Percentiles rank a stretch among this genome's conserved stretches.
These are phyloP conservation scores for Elephas maximus DNA, from an alignment of 2,113 vertebrate species.

Conservation along the genomic window DNA sequence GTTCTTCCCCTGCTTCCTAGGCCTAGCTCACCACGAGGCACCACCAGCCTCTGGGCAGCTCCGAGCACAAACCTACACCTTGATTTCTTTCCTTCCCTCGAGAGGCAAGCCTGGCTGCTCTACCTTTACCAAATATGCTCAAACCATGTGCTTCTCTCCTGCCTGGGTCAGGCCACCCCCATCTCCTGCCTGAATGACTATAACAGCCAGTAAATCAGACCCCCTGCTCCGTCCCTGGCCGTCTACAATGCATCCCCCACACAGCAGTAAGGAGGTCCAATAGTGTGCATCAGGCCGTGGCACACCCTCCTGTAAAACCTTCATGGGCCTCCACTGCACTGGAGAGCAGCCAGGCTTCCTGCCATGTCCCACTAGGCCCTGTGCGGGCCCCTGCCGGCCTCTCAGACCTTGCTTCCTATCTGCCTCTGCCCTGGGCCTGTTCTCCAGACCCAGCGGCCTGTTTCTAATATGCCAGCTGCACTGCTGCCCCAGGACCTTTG, in stretches of 20 bases:
- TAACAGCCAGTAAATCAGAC: accelerated
- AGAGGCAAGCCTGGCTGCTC: neutral
- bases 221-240: accelerated
- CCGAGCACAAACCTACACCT: neutral
- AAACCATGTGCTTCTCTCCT: neutral
- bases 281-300: accelerated
- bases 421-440: too few relatives aligned
- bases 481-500: conserved; percentile 28
- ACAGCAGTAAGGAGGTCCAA: neutral
- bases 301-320: neutral
- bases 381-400: neutral
- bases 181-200: accelerated
- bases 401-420: neutral
- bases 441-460: neutral
- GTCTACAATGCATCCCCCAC: accelerated
- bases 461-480: accelerated
- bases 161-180: neutral
- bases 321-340: neutral
- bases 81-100: neutral
- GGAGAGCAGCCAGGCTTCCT: neutral
- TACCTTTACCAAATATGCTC: neutral
- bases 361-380: neutral
- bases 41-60: neutral
- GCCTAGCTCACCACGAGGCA: accelerated
- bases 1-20: neutral